Base-by-base conservation (phyloP, 2,113 vertebrate species). In the Sprattus sprattus region DNA sequence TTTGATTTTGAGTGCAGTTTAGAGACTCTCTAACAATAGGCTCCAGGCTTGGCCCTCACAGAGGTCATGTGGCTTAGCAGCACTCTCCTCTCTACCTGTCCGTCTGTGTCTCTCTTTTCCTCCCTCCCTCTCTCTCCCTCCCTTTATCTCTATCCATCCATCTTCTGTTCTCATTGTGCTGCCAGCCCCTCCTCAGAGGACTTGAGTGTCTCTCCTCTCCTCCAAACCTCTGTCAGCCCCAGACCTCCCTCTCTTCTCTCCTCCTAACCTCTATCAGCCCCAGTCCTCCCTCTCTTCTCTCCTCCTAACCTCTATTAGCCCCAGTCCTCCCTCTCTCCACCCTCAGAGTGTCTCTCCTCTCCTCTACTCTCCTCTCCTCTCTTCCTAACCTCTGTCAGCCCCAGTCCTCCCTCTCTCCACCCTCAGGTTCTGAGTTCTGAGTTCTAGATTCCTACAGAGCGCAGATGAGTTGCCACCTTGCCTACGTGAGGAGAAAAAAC, bases 1-100 rank as follows among this genome's bases (percentile, higher is more conserved):
- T 75, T 75, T 75, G 67, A 75, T 75, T 75, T 15, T 32, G 67
- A 75, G 67, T 75, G 67, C 67, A 28, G 25, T 75, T 75, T 75
- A 75, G 67, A 75, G 67, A 75, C 67, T n/a, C 60, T 64, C 60
- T 75, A 32, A 75, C 67, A 75, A 75, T 28, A 13, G 28, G 67
- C 67, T 75, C 10, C 25, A 75, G 67, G 67, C 67, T 75, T 10
- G 60, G 60, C 20, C 4, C 67, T 39, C 3, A 28, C 28, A 39
- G 28, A 28, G 67, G 28, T 75, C 67, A 15, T 75, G 67, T 32
- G 28, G 67, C 15, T 39, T 75, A 75, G 25, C 10, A 15, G 25
- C 25, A 11, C 8, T 39, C 7, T 75, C 67, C 3, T 32, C 6
- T 13, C 64, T 28, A n/a, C 0, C 64, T 28, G 1, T 67, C 25